Evolutionary conservation across 1,140 invertebrate species (phyloP), one percentile per base, ranked within the genome.

Genomic region (Penaeus chinensis): DNA sequence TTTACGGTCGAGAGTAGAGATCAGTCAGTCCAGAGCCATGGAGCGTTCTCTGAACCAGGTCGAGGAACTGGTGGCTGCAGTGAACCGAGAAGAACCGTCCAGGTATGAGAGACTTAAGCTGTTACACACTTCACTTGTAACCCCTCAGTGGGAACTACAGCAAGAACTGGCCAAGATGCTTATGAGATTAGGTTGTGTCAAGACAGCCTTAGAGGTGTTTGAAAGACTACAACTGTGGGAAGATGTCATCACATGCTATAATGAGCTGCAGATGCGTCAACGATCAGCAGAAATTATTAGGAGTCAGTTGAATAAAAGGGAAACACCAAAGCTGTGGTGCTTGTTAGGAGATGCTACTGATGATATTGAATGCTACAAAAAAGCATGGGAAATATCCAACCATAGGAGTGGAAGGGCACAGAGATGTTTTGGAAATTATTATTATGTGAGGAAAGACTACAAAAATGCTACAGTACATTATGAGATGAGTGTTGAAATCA

Each of bases 191-290:
- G 97, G 97, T 47, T 93, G 96, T 84, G 94, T 96, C 0, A 98
- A 98, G 91, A 95, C 95, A 47, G 98, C 98, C 54, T 93, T 99
- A 22, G 96, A 98, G 90, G 93, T 98, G 61, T 99, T 95, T 92
- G 93, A 96, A 32, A 93, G 94, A 77, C 93, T 98, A 18, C 93
- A 96, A 88, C 92, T 96, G n/a, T 99, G 98, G 98, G 96, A 99
- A 90, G 95, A 98, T 91, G 96, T 98, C 24, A 97, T 99, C 88
- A 93, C 94, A 3, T 99, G 98, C 93, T 99, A 99, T 91, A 96
- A 96, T 69, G 93, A 94, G 88, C 92, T 99, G 71, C 95, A 97
- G 90, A 93, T 97, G 89, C 94, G 95, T 60, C 96, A 98, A 91
- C 98, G 89, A 42, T 97, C 98, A 18, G 96, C 97, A 47, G 96